Evolutionary conservation across 2,888 invertebrate genomes (phyloP), one percentile per base, ranked within the genome.

Genomic region (Lymantria dispar): DNA sequence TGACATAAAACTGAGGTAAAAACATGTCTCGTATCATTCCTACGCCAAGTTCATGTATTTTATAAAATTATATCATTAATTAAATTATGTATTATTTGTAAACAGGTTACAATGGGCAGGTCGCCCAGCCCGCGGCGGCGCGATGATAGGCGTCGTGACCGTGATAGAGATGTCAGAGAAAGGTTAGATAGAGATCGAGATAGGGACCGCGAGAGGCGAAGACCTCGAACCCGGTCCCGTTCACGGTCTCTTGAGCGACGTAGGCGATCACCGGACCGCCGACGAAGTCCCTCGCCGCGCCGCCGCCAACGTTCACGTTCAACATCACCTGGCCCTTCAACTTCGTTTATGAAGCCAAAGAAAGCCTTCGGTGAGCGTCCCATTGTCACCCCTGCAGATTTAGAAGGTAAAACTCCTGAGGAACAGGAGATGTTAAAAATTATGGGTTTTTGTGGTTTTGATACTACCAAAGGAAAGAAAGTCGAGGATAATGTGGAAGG

Each of bases 371-470:
- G 84, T 31, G 94, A 94, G 68, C 92, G 94, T 48, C 95, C 95
- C 13, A 92, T 93, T 62, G 92, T 95, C 60, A 93, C 94, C 73
- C 97, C 96, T 58, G 96, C 96, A 12, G 98, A 98, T 84, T 91
- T 98, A 66, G 96, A 96, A 85, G 98, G 98, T 15, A 97, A 98
- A 87, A 94, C 96, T 22, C 95, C 96, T 1, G 98, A 98, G 71
- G 98, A 98, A 84, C 95, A 97, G 69, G 97, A 97, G 81, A 98
- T 99, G 98, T 94, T 98, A 88, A 96, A 96, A 83, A 89, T 97
- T 55, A 99, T 99, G 99, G 99, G 99, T 13, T 99, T 99, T 85
- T 96, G 97, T 83, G 96, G 95, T 58, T 99, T 99, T 84, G 97
- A 98, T 78, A 95, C 97, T 0, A 99, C 99, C 0, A 99, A 99